Conservation (phyloP, 2,113 vertebrate genomes). For the Neomonachus schauinslandi region DNA sequence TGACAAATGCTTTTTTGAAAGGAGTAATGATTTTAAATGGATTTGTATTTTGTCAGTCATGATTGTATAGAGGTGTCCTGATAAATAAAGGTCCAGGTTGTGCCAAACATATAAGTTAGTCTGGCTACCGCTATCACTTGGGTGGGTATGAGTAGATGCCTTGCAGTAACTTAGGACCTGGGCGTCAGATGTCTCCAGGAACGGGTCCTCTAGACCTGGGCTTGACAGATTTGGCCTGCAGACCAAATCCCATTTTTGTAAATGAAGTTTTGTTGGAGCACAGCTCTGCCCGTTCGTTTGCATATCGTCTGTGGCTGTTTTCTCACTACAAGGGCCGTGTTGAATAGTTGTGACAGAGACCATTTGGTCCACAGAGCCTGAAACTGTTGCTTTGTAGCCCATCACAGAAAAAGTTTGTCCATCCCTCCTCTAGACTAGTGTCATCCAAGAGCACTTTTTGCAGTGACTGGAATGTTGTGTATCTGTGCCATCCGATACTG, state of each 20-base stretch:
- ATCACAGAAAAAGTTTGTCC: background rate
- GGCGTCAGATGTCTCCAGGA: background rate
- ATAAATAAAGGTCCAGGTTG: background rate
- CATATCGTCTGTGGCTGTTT: background rate
- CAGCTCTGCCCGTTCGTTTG: background rate
- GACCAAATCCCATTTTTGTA: background rate
- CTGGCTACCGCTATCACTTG: background rate
- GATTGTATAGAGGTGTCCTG: background rate
- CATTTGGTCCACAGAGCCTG: background rate
- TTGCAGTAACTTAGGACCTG: background rate
- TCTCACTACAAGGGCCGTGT: background rate
- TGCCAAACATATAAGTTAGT: background rate
- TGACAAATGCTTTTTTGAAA: conserved; percentile 50
- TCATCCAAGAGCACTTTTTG: background rate
- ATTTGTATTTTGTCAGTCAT: conserved; percentile 39
- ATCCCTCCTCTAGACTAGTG: background rate
- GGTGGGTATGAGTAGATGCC: background rate
- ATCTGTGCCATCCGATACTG: background rate
- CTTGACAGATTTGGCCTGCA: background rate
- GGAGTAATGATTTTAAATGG: conserved; percentile 35
- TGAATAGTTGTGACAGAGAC: background rate
- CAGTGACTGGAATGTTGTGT: background rate
- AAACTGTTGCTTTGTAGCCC: background rate
- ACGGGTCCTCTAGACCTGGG: background rate
- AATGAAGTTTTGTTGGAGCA: background rate